Base-by-base conservation (phyloP, 2,888 invertebrate genomes). In the Abrostola tripartita region DNA sequence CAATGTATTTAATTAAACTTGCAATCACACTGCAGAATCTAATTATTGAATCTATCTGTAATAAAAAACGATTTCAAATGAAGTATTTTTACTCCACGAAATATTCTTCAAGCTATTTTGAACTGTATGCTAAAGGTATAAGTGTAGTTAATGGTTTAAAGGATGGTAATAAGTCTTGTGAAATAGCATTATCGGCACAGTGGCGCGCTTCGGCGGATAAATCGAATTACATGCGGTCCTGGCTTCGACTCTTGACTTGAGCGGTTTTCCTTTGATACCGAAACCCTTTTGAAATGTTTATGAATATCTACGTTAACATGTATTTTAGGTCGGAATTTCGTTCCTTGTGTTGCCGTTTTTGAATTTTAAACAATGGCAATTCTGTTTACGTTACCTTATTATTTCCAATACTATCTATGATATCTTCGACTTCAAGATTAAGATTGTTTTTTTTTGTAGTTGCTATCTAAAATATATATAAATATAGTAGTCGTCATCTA, bases 181-280 rank as follows among this genome's bases (percentile, higher is more conserved):
- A 75, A 86, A 86, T 86, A 76, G 71, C 76, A 85, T 90, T 89
- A 88, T 76, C 65, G 79, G 82, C 66, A 83, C 83, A 85, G 83
- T 81, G 70, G 81, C 77, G 75, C 78, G 83, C 80, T 79, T 80
- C 78, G 80, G 78, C 61, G 59, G 61, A 80, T 73, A 88, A 91
- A 90, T 90, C 79, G 82, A 88, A 89, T 91, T 90, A 88, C 78
- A 82, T 83, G 82, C 84, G 81, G 82, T 83, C 81, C 82, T 80
- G 85, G 76, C 83, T 86, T 84, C 72, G 82, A 84, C 76, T 87
- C 85, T 78, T 78, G 81, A 82, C 81, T 85, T 74, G 67, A 79
- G 70, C 71, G 67, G 73, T 75, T 67, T 64, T 76, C 80, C 86
- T 88, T 89, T 88, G 88, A 86, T 83, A 87, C 70, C 72, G 81